Evolutionary conservation across 2,888 invertebrate species (phyloP).

Genomic region (Agonopterix heracliana): DNA sequence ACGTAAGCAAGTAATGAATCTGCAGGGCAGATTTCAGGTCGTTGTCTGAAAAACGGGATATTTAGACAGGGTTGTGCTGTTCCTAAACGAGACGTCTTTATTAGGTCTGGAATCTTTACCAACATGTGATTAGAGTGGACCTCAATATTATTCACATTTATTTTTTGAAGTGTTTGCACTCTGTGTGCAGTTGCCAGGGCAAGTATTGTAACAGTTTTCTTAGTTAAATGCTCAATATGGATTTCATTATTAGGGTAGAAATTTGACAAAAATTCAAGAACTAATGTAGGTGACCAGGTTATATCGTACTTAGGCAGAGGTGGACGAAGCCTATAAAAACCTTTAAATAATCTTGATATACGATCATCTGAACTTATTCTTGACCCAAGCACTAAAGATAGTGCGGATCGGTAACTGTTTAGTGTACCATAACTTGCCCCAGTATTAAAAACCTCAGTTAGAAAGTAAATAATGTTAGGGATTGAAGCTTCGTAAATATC

Average conservation of each 20-base stretch:
- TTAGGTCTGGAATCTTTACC: background rate
- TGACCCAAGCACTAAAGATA: background rate
- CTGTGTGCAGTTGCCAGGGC: background rate
- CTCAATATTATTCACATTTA: no score
- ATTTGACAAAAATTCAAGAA: constrained; percentile 4
- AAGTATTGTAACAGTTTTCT: background rate
- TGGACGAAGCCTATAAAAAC: constrained; percentile 6
- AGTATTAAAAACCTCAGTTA: constrained; percentile 4
- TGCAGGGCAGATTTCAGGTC: background rate
- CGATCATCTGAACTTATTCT: background rate
- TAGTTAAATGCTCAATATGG: background rate
- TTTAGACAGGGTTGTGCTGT: background rate
- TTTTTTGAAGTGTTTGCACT: background rate
- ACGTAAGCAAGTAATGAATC: background rate
- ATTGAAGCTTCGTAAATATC: constrained; percentile 4
- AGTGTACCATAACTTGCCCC: constrained; percentile 9
- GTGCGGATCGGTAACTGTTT: constrained; percentile 1
- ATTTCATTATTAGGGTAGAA: constrained; percentile 3
- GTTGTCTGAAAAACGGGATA: background rate
- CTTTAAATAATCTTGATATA: constrained; percentile 8
- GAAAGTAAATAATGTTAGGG: constrained; percentile 2
- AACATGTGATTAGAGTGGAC: background rate
- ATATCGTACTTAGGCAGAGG: constrained; percentile 9
- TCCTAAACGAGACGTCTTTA: background rate
- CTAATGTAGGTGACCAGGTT: constrained; percentile 8